These are phyloP conservation scores for Cerastis rubricosa DNA, from an alignment of 2,888 invertebrate genomes.

Conservation along the genomic window DNA sequence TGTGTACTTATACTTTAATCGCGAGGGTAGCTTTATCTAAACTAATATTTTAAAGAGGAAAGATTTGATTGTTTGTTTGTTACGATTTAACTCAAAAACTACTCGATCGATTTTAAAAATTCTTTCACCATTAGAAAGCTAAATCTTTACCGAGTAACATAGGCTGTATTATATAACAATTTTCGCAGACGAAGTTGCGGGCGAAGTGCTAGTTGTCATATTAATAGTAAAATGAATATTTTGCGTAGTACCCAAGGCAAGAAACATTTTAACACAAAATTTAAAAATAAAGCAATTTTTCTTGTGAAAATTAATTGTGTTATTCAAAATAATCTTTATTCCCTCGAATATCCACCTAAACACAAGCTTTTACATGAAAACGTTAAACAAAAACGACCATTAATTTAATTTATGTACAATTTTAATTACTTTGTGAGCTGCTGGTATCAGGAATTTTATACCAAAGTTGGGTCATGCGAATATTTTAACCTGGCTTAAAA, in stretches of 20 bases:
- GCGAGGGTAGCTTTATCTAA: no score
- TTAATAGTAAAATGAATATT: background rate
- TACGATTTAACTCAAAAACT: no score
- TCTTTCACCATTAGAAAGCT: no score
- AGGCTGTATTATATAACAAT: no score
- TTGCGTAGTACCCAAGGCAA: background rate
- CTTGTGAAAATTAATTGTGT: background rate
- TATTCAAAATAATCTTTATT: background rate
- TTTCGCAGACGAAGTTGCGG: no score
- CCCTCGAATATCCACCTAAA: conserved; percentile 14
- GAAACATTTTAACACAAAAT: background rate
- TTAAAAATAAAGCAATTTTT: background rate
- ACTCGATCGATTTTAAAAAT: no score
- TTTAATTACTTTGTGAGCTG: conserved; percentile 50
- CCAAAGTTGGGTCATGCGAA: conserved; percentile 33
- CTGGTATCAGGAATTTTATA: conserved; percentile 30
- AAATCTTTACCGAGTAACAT: no score
- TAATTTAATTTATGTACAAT: conserved; percentile 50
- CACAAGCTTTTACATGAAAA: conserved; percentile 23
- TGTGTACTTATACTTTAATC: background rate
- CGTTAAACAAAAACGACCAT: conserved; percentile 21
- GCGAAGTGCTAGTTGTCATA: no score
- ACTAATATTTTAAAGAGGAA: no score
- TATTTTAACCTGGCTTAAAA: conserved; percentile 36
- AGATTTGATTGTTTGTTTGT: no score